These are phyloP conservation scores for Anoplopoma fimbria DNA, from an alignment of 2,113 vertebrate species.

Conservation along the genomic window DNA sequence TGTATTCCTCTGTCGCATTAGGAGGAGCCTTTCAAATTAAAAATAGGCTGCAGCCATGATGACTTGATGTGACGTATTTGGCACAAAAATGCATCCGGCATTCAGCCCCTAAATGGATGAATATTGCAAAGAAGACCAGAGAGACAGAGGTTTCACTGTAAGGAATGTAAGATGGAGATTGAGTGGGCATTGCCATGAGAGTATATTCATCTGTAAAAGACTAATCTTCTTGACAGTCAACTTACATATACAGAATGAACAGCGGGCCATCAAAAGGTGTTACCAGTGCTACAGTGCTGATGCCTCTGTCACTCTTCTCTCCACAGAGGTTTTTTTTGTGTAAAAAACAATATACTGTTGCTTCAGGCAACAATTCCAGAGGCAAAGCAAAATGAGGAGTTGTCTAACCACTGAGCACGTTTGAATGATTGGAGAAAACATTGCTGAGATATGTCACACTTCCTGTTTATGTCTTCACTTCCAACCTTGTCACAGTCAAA, in stretches of 20 bases:
- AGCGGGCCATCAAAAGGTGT: not conserved
- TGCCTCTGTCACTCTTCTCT: not conserved
- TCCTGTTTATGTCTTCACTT: conserved; percentile 30
- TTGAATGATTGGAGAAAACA: conserved; percentile 13
- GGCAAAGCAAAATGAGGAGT: not conserved
- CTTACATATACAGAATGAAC: not conserved
- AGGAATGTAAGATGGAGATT: not conserved
- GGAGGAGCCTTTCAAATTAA: not conserved
- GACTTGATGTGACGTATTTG: conserved; percentile 29
- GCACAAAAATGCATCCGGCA: not conserved
- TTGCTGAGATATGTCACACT: not conserved
- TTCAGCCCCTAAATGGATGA: conserved; percentile 28
- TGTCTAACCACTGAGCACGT: not conserved
- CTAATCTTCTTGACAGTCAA: conserved; percentile 10
- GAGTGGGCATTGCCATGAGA: not conserved
- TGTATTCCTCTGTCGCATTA: conserved; percentile 9
- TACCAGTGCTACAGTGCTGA: not conserved
- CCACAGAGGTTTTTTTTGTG: not conserved
- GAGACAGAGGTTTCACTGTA: conserved; percentile 8
- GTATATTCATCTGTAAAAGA: not conserved
- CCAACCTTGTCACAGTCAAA: conserved; percentile 42
- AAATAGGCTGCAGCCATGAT: conserved; percentile 11
- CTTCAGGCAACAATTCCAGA: not conserved
- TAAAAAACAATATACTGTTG: not conserved
- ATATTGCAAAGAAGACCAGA: conserved; percentile 11